These are phyloP conservation scores for Dallia pectoralis DNA, from an alignment of 2,797 vertebrate genomes.

Conservation along the genomic window DNA sequence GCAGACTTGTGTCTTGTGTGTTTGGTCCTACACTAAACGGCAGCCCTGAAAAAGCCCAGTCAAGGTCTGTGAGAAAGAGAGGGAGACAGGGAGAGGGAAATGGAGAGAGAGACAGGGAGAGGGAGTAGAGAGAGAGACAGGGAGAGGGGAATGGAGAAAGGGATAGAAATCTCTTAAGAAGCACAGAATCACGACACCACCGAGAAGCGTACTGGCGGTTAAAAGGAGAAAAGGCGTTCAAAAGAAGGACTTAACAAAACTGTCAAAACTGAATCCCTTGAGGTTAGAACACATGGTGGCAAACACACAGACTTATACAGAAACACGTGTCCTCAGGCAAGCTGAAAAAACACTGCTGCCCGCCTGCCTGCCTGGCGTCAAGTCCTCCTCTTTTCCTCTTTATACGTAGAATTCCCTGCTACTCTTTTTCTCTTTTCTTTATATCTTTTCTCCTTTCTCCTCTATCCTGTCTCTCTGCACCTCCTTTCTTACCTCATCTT, in stretches of 20 bases:
- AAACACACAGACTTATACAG: conserved; percentile 53
- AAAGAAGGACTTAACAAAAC: conserved; percentile 63
- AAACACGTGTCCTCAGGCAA: conserved; percentile 62
- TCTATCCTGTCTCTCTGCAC: conserved; percentile 15
- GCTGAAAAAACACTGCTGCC: conserved; percentile 43
- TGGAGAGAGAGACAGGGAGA: conserved; percentile 10
- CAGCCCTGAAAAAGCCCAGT: conserved; percentile 12
- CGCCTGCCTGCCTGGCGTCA: conserved; percentile 44
- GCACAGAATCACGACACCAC: conserved; percentile 43
- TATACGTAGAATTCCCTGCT: conserved; percentile 32
- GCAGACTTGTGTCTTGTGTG: conserved; percentile 19
- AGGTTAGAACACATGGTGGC: conserved; percentile 52
- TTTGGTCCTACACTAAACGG: conserved; percentile 7
- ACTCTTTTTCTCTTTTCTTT: conserved; percentile 43
- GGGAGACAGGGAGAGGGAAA: no score
- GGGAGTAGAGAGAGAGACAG: conserved; percentile 17
- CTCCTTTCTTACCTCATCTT: conserved; percentile 46
- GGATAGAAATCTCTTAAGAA: conserved; percentile 48
- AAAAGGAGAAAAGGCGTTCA: conserved; percentile 4
- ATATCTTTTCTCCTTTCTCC: conserved; percentile 22
- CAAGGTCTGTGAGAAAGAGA: neutral
- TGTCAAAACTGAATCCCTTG: conserved; percentile 70
- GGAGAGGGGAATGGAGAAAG: conserved; percentile 4
- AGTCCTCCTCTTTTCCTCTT: conserved; percentile 26
- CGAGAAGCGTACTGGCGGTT: conserved; percentile 49